Evolutionary conservation across 2,797 vertebrate genomes (phyloP).

Genomic region (Harpagifer antarcticus): DNA sequence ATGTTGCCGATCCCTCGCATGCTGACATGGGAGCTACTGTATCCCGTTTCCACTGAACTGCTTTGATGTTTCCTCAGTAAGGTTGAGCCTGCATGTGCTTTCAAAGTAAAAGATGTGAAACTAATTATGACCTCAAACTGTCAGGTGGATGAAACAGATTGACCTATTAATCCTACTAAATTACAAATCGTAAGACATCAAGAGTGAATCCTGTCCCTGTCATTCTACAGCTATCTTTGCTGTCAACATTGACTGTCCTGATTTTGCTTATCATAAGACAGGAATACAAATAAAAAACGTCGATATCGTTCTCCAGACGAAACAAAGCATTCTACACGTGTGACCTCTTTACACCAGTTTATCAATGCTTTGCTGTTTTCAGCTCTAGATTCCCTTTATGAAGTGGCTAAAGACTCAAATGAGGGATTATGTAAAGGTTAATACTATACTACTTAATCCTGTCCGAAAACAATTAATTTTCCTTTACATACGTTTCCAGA

Average conservation of each 20-base stretch:
- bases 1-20: background rate
- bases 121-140: constrained; percentile 19
- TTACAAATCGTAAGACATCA: background rate
- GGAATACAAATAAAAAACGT: background rate
- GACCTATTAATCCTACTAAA: constrained; percentile 23
- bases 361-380: background rate
- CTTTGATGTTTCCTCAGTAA: background rate
- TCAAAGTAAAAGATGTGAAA: constrained; percentile 1
- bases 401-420: background rate
- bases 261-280: background rate
- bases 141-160: background rate
- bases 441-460: background rate
- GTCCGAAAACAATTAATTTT: background rate
- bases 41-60: background rate
- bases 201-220: background rate
- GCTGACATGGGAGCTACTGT: background rate
- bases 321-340: background rate
- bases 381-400: background rate
- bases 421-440: background rate
- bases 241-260: background rate
- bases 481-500: background rate
- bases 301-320: background rate
- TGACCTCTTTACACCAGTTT: background rate
- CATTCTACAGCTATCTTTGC: background rate
- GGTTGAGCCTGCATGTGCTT: background rate